phyloP scores from a whole-genome alignment of 2,888 invertebrate species.

The Drosophila multiciliata region DNA sequence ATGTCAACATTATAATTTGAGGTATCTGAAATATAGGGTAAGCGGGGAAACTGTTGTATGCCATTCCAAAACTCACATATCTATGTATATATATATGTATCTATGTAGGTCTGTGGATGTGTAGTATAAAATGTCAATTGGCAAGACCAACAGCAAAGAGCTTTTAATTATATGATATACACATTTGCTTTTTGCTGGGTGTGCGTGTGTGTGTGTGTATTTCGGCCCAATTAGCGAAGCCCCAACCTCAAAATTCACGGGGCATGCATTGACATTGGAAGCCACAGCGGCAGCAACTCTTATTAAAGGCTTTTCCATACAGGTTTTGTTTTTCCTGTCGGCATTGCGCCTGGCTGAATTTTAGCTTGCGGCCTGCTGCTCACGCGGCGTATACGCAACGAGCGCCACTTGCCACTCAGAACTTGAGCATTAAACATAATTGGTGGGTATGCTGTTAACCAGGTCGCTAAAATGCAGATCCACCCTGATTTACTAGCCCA shows the following conservation, averaged over 20 bases:
- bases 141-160: conserved; percentile 1
- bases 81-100: background rate
- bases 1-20: conserved; percentile 96
- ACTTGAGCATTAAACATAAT: conserved; percentile 67
- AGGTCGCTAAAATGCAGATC: conserved; percentile 13
- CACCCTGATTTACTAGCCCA: background rate
- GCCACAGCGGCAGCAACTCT: conserved; percentile 54
- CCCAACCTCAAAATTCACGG: conserved; percentile 67
- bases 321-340: conserved; percentile 60
- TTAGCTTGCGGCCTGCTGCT: conserved; percentile 20
- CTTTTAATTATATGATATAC: conserved; percentile 50
- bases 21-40: conserved; percentile 89
- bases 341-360: conserved; percentile 58
- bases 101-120: background rate
- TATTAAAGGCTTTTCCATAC: conserved; percentile 75
- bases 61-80: background rate
- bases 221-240: conserved; percentile 64
- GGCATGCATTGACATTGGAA: conserved; percentile 71
- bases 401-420: conserved; percentile 17
- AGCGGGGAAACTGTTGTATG: conserved; percentile 14
- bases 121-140: background rate
- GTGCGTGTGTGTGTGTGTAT: background rate
- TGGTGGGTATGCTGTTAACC: conserved; percentile 62
- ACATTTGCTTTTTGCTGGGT: conserved; percentile 18
- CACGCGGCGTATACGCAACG: conserved; percentile 33